These are phyloP conservation scores for Balanococcus diminutus DNA, from an alignment of 2,888 invertebrate species.

Conservation along the genomic window DNA sequence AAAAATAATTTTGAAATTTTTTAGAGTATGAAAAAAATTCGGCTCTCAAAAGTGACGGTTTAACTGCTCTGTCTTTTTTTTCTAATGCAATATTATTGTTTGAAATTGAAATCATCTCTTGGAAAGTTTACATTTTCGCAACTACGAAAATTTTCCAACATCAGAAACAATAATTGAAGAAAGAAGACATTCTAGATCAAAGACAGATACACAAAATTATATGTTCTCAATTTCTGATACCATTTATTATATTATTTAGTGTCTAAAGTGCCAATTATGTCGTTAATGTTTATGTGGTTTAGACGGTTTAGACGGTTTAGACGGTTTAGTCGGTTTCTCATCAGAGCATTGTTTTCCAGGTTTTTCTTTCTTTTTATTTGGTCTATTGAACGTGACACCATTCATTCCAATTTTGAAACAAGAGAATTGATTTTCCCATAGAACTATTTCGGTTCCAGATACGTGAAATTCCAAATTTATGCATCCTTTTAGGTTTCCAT, in stretches of 20 bases:
- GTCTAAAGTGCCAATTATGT: no score
- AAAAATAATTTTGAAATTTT: no score
- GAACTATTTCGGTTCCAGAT: conserved; percentile 34
- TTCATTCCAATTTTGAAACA: conserved; percentile 47
- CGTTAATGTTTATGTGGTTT: background rate
- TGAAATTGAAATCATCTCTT: no score
- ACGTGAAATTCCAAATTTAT: conserved; percentile 38
- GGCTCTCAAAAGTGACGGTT: no score
- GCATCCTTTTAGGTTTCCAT: conserved; percentile 43
- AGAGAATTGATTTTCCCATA: conserved; percentile 49
- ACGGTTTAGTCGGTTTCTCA: background rate
- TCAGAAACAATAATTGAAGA: no score
- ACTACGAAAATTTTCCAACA: no score
- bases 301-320: no score
- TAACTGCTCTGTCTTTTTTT: no score
- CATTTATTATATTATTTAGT: background rate
- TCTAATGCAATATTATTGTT: no score
- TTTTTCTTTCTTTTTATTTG: conserved; percentile 51
- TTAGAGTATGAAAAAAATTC: no score
- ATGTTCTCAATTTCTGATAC: background rate
- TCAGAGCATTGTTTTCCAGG: background rate
- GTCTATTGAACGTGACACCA: conserved; percentile 42
- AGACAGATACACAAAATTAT: background rate
- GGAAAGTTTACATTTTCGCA: no score
- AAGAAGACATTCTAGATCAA: no score